Evolutionary conservation across 2,113 vertebrate genomes (phyloP), one percentile per base, ranked within the genome.

Genomic region (Dipodomys stephensi): DNA sequence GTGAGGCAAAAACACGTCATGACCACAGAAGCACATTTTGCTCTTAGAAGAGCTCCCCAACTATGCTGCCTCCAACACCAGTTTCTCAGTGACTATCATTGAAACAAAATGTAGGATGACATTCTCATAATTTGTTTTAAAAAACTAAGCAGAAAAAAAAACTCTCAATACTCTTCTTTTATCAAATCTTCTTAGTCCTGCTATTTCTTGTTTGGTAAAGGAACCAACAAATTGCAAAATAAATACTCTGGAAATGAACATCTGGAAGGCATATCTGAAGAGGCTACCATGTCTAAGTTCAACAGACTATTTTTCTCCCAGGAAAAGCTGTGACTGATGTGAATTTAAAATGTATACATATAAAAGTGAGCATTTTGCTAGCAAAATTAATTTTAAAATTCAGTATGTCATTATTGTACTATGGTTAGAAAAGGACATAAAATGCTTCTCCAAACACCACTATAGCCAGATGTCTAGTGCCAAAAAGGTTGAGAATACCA

Each of bases 1-100:
- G 30, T 80, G 91, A 96, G 95, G 96, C 94, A 83, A 83, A 96
- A 39, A 22, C 27, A 19, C 1, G 28, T 79, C 79, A 35, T n/a
- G 69, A 62, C n/a, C 46, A 82, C 57, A 60, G 79, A 85, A 76
- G 22, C 0, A 1, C 44, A 53, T 30, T 84, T 27, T 23, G 53
- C 53, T 35, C 39, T 60, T 18, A 20, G 19, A 32, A 28, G 35
- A 68, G 16, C 8, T 7, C 25, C 74, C 71, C 65, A 20, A 53
- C 44, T 3, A 13, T 1, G 5, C 49, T 90, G 78, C 35, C 23
- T 35, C 22, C 23, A 68, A 92, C 12, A 60, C 5, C 0, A 39
- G 67, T 46, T 27, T 13, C 80, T 23, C 68, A 7, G 60, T 32
- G 71, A 1, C 30, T 71, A 4, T 57, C 13, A 73, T 46, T 46